Percentiles rank a stretch among this genome's conserved stretches.
phyloP scores from a whole-genome alignment of 2,888 invertebrate genomes.

The Stenotaenia linearis region DNA sequence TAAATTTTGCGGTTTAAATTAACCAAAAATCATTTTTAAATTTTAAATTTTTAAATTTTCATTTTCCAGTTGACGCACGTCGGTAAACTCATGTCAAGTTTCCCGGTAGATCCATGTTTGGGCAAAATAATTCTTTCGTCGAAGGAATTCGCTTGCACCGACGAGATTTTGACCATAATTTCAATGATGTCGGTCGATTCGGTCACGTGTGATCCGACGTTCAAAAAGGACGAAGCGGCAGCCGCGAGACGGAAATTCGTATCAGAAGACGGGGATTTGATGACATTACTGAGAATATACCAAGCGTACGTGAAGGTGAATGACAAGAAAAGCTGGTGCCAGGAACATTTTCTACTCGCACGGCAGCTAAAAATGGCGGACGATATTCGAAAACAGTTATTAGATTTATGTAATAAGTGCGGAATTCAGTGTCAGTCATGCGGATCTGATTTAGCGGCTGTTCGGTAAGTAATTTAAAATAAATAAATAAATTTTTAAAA shows the following conservation, averaged over 20 bases:
- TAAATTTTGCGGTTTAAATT: conserved; percentile 30
- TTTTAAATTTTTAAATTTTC: background rate
- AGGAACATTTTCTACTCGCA: conserved; percentile 77
- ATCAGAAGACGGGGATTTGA: conserved; percentile 82
- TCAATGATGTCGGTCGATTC: conserved; percentile 84
- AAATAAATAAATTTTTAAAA: background rate
- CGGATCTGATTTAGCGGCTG: conserved; percentile 47
- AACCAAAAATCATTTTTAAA: background rate
- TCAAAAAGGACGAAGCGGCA: conserved; percentile 66
- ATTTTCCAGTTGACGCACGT: conserved; percentile 60
- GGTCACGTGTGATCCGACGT: conserved; percentile 66
- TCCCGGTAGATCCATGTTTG: conserved; percentile 86
- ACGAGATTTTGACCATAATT: conserved; percentile 70
- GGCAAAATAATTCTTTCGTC: conserved; percentile 75
- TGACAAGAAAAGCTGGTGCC: conserved; percentile 71
- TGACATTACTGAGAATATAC: conserved; percentile 83
- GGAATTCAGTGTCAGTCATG: conserved; percentile 61
- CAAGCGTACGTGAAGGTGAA: conserved; percentile 67
- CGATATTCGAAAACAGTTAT: conserved; percentile 73
- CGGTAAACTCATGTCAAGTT: conserved; percentile 79
- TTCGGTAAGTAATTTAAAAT: conserved; percentile 42
- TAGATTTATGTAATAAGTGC: conserved; percentile 61
- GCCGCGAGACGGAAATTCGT: conserved; percentile 69
- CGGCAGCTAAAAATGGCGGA: conserved; percentile 74
- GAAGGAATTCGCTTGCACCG: conserved; percentile 59